Base-by-base conservation (phyloP, 2,797 vertebrate genomes). In the Phoeniculus purpureus region DNA sequence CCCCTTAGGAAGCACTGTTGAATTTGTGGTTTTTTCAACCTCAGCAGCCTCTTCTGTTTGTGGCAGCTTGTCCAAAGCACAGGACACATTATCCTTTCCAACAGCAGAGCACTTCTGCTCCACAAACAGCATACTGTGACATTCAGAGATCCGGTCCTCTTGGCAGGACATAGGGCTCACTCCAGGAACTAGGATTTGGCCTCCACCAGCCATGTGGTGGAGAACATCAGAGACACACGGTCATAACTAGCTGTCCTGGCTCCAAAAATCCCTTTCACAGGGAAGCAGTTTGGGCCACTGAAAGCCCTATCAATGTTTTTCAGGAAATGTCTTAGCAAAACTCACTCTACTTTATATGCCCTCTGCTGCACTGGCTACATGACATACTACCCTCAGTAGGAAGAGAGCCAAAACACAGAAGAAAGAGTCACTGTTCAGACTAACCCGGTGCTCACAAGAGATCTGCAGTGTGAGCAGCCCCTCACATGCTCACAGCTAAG, bases 151-250 rank as follows among this genome's bases (percentile, higher is more conserved):
- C 58, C n/a, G 54, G 25, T 5, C 13, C 6, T 27, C 54, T 23
- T 12, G 37, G 43, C 51, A 43, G 34, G 70, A 31, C 58, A 15
- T 0, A 0, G 56, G 23, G 43, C 48, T 73, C 60, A 3, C 45
- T 12, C 25, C 58, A 54, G 55, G 32, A 79, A 8, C 40, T 7
- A 7, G 6, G 27, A 21, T 32, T 27, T 15, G 25, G 48, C 71
- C 34, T 76, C 51, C 32, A 31, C 40, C 55, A 82, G 56, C 47
- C 7, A 1, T 3, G 2, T 1, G 1, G 15, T 3, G 9, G 23
- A 50, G 48, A 60, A 27, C 20, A 16, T 11, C 65, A 32, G 31
- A 52, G 40, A 16, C 1, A 1, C 29, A 1, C 0, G 1, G 31
- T 7, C 3, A 1, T 25, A 54, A 47, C 1, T 10, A n/a, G 26